Conservation (phyloP, 2,113 vertebrate genomes). For the Protobothrops mucrosquamatus region DNA sequence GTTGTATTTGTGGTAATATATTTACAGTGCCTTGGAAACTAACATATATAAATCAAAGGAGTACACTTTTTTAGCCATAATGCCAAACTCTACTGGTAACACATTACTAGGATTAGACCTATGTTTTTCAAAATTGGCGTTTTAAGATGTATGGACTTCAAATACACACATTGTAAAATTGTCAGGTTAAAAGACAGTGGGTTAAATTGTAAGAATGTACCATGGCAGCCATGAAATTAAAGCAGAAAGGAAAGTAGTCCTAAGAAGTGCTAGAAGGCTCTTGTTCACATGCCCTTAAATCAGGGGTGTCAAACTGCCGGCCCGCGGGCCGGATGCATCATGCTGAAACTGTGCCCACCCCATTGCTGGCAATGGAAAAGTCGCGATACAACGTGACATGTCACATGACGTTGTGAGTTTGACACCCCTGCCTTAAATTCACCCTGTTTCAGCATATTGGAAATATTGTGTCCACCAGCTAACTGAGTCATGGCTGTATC, state of each 20-base stretch:
- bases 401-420: no score
- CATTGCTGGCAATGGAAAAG: no score
- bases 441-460: background rate
- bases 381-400: no score
- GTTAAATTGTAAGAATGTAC: background rate
- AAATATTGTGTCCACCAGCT: background rate
- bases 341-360: no score
- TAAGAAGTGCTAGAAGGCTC: background rate
- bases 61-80: background rate
- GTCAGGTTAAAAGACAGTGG: background rate
- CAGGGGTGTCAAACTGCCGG: no score
- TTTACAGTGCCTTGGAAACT: background rate
- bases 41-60: background rate
- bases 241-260: background rate
- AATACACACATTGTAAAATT: background rate
- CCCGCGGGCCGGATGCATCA: no score
- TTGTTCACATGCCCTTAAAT: background rate
- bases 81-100: background rate
- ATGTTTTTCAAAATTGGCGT: background rate
- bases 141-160: background rate
- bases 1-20: background rate
- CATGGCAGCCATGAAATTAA: background rate
- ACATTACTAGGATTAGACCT: background rate
- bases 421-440: background rate
- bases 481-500: background rate